Evolutionary conservation across 2,113 vertebrate species (phyloP).

Genomic region (Hippocampus abdominalis): DNA sequence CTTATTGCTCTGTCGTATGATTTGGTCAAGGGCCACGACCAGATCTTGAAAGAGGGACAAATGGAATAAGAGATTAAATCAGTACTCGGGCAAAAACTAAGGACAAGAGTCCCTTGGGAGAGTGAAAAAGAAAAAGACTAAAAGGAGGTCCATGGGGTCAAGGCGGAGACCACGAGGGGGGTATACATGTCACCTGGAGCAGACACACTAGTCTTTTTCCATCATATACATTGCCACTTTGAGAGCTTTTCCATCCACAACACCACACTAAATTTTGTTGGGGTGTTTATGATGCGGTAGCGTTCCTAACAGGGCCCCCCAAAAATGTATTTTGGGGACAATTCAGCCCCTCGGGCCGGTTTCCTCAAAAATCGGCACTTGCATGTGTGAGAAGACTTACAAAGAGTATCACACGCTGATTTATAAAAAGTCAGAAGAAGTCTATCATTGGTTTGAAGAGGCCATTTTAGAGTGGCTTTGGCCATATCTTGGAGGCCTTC

Average conservation of each 20-base stretch:
- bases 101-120: background rate
- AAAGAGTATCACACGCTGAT: background rate
- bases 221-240: background rate
- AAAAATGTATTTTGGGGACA: background rate
- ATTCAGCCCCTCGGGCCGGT: background rate
- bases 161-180: background rate
- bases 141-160: background rate
- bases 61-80: constrained; percentile 17
- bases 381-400: background rate
- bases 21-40: constrained; percentile 44
- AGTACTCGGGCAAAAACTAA: constrained; percentile 4
- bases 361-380: background rate
- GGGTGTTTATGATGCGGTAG: background rate
- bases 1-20: constrained; percentile 49
- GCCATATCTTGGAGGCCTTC: background rate
- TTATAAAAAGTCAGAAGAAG: background rate
- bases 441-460: background rate
- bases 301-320: background rate
- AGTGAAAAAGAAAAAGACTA: background rate
- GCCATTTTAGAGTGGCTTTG: background rate
- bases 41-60: constrained; percentile 30
- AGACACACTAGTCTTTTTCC: background rate
- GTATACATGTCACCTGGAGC: background rate
- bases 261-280: background rate
- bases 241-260: no score